phyloP scores from a whole-genome alignment of 64 coral and sea anemone genomes.

The Montipora efflorescens region DNA sequence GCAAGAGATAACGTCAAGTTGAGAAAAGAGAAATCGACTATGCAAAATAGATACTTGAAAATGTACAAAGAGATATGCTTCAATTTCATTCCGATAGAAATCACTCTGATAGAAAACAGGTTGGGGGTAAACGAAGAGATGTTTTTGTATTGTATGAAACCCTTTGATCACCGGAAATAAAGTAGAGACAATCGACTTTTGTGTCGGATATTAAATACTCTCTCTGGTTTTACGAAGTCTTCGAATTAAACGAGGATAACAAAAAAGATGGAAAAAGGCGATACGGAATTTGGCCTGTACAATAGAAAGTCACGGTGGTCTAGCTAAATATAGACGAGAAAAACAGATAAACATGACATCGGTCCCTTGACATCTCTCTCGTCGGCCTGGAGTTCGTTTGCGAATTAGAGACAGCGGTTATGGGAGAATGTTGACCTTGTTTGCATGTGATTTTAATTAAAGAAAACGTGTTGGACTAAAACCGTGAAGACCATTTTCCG shows the following conservation, averaged over 20 bases:
- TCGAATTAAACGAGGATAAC: neutral
- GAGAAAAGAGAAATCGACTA: too few relatives aligned
- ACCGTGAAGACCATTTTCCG: neutral
- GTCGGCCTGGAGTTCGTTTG: neutral
- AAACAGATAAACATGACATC: constrained; percentile 47
- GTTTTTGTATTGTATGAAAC: neutral
- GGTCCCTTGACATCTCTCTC: constrained; percentile 16
- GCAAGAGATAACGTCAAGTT: too few relatives aligned
- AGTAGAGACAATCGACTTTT: constrained; percentile 14
- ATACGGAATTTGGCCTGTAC: neutral
- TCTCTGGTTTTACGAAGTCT: neutral
- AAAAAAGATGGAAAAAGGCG: neutral
- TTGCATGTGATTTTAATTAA: constrained; percentile 10
- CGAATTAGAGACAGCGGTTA: too few relatives aligned
- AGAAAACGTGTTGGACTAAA: neutral
- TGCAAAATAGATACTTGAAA: neutral
- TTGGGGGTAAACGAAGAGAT: neutral
- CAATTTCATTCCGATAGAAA: neutral
- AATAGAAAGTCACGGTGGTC: constrained; percentile 29
- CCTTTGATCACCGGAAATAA: neutral
- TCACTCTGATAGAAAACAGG: neutral
- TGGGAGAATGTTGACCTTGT: neutral
- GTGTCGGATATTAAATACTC: constrained; percentile 11
- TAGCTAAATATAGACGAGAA: constrained; percentile 35
- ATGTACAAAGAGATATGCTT: neutral